Base-by-base conservation (phyloP, 2,797 vertebrate genomes). In the Gymnoscopelus microlampas region DNA sequence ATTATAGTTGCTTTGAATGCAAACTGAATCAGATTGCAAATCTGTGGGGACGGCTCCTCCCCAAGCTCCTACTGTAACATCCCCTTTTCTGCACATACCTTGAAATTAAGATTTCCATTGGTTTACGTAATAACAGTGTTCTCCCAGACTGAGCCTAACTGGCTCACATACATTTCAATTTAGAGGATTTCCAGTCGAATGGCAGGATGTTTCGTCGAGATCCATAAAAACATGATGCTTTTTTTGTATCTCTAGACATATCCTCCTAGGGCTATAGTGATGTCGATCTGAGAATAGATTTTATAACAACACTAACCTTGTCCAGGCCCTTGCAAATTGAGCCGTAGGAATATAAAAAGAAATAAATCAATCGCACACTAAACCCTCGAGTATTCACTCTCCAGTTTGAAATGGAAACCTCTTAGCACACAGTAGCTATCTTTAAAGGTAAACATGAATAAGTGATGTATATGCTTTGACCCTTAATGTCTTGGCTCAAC, bases 1-100 rank as follows among this genome's bases (percentile, higher is more conserved):
- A 60, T 71, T 24, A 19, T 19, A 12, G 53, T 74, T 66, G 62
- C 74, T 70, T 54, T 56, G 49, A 68, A 44, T 44, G 75, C 65
- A 54, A 70, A 19, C 56, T 58, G 60, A 56, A 88, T 88, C 83
- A 73, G 85, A 91, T 83, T 79, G 55, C 64, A 71, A 82, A 66
- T 66, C 84, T 69, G 24, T 15, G 0, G 81, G 72, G 80, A 80
- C 65, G 24, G 57, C 49, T 70, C 57, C 63, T 80, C 57, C 70
- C 2, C 6, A 29, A 44, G 24, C 70, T 56, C 74, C 3, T 63
- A 73, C n/a, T 66, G 49, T 61, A 19, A 48, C 63, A 81, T 80
- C 66, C 49, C 73, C 48, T 3, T 71, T 51, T 65, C 59, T 49
- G 55, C 11, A 51, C 49, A 32, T 12, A 59, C 80, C 84, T 81